A percentile compares a stretch with the other conserved stretches of the same genome.
Conservation (phyloP, 2,113 vertebrate species). For the Tamias sibiricus region DNA sequence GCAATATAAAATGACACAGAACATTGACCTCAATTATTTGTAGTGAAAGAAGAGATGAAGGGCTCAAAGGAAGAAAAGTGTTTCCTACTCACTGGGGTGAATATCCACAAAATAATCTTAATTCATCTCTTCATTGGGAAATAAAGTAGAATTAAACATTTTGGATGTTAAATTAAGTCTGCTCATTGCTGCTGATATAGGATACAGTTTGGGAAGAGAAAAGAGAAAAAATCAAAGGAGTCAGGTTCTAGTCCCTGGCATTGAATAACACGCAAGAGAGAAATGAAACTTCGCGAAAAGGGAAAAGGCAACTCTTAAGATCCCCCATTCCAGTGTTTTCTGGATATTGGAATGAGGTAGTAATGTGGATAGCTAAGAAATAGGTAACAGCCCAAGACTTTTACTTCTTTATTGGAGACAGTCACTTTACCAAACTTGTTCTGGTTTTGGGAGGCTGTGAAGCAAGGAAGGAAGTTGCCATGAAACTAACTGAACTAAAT, state of each 20-base stretch:
- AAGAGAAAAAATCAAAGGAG: not conserved
- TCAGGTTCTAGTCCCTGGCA: not conserved
- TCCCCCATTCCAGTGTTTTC: no score
- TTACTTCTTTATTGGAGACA: not conserved
- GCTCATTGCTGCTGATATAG: not conserved
- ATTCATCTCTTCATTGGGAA: not conserved
- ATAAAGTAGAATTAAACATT: not conserved
- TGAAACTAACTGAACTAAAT: not conserved
- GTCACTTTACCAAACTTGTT: not conserved
- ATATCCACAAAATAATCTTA: not conserved
- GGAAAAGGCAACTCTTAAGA: not conserved
- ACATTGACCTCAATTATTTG: not conserved
- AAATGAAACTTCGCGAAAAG: not conserved
- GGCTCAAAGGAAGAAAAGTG: not conserved
- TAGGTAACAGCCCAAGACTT: fast-evolving
- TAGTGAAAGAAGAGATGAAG: not conserved
- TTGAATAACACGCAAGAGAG: not conserved
- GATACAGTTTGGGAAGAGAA: not conserved
- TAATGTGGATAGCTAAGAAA: not conserved
- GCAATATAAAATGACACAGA: not conserved
- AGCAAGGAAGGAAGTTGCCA: not conserved
- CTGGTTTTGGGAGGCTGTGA: not conserved
- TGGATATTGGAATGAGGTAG: not conserved
- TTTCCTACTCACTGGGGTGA: not conserved
- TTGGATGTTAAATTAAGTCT: not conserved